phyloP scores from a whole-genome alignment of 2,888 invertebrate genomes.

The Brassicogethes aeneus region DNA sequence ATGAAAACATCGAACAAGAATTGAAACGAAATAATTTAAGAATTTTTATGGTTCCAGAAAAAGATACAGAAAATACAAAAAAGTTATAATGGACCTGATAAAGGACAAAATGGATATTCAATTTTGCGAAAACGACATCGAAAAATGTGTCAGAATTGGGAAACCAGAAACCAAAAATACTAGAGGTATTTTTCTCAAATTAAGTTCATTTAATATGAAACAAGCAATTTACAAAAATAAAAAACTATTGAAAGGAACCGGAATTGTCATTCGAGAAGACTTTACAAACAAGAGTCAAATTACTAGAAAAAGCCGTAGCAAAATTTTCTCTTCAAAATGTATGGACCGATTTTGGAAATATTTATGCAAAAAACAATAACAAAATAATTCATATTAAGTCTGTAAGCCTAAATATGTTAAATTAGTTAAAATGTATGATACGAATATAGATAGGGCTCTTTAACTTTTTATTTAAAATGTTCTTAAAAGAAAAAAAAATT shows the following conservation, averaged over 20 bases:
- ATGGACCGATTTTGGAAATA: neutral
- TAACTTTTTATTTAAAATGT: neutral
- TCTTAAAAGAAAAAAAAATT: neutral
- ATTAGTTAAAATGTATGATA: neutral
- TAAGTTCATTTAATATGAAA: neutral
- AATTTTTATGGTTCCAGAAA: neutral
- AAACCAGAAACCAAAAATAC: neutral
- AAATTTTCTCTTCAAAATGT: neutral
- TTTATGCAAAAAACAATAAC: neutral
- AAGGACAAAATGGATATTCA: neutral
- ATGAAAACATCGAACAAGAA: neutral
- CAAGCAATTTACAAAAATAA: neutral
- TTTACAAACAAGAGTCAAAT: neutral
- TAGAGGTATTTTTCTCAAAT: neutral
- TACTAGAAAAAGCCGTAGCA: neutral
- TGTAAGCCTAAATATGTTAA: too few species aligned
- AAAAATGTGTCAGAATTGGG: neutral
- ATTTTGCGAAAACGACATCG: neutral
- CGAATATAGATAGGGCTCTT: neutral
- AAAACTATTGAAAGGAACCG: neutral
- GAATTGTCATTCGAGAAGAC: neutral
- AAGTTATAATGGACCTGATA: neutral
- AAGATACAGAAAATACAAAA: too few species aligned
- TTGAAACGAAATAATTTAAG: neutral
- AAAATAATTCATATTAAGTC: neutral